Base-by-base conservation (phyloP, 2,888 invertebrate species). In the Xylocampa areola region DNA sequence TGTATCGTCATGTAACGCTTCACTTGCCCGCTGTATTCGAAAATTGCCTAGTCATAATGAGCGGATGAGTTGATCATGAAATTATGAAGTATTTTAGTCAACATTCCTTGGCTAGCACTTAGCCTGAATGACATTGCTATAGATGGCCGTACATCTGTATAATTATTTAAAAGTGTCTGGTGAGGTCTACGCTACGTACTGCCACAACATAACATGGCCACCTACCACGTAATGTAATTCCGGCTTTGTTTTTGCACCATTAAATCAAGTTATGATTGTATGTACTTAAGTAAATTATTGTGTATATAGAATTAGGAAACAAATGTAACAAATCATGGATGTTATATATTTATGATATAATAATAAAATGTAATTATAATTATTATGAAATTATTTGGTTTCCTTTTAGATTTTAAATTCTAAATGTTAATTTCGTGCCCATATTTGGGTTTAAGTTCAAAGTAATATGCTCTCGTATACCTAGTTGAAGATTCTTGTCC, bases 21-120 rank as follows among this genome's bases (percentile, higher is more conserved):
- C 72, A 78, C 85, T 90, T 84, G 86, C 79, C 86, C 86, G 88
- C 87, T 87, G 73, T 71, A 50, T 80, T 77, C 78, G 75, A 80
- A 82, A 87, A 87, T 86, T 85, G 85, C 85, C 92, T 92, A 92
- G 92, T 92, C 92, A 92, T 85, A 81, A 63, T 77, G 77, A 82
- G 89, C 87, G 87, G 87, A 74, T 74, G 72, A 82, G 85, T 76
- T 68, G 52, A 72, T 70, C 68, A 61, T 51, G 54, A 72, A 75
- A 69, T 66, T 58, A 52, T 59, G 43, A 39, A 49, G 45, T 66
- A 71, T 49, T 62, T 61, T 70, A 73, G 73, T 72, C 58, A 51
- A 75, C 73, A 75, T 75, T 75, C 70, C 73, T 75, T 74, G 65
- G 60, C 61, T 71, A 65, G 62, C 72, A 66, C 57, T 35, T 30